Conservation (phyloP, 1,140 invertebrate genomes). For the Heliconius hewitsoni region DNA sequence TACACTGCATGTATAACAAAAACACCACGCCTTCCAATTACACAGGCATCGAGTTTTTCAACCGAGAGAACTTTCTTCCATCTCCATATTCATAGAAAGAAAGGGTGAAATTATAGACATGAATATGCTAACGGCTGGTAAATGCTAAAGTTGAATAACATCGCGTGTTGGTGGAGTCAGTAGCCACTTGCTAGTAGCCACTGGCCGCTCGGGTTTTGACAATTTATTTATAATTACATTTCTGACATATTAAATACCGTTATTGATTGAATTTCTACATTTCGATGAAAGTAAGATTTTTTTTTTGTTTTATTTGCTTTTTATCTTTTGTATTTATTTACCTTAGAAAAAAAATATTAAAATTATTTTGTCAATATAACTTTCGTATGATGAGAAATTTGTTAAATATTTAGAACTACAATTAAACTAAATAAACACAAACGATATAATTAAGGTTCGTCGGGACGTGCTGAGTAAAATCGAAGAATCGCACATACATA, state of each 20-base stretch:
- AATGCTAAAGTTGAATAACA: conserved; percentile 78
- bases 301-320: no score
- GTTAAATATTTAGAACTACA: no score
- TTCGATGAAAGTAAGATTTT: no score
- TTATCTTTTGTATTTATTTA: no score
- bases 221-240: neutral
- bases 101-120: conserved; percentile 77
- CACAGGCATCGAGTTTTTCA: conserved; percentile 70
- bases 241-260: neutral
- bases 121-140: conserved; percentile 69
- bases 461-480: no score
- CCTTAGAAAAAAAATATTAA: no score
- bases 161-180: conserved; percentile 18
- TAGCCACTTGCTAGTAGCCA: neutral
- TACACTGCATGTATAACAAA: conserved; percentile 41
- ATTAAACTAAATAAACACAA: no score
- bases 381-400: no score
- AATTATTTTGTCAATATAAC: no score
- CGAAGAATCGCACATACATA: no score
- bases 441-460: no score
- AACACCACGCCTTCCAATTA: conserved; percentile 62
- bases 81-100: conserved; percentile 75
- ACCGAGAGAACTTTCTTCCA: conserved; percentile 76
- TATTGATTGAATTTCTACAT: no score
- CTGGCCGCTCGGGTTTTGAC: neutral